Conservation (phyloP, 2,797 vertebrate genomes). For the Macrochelys suwanniensis region DNA sequence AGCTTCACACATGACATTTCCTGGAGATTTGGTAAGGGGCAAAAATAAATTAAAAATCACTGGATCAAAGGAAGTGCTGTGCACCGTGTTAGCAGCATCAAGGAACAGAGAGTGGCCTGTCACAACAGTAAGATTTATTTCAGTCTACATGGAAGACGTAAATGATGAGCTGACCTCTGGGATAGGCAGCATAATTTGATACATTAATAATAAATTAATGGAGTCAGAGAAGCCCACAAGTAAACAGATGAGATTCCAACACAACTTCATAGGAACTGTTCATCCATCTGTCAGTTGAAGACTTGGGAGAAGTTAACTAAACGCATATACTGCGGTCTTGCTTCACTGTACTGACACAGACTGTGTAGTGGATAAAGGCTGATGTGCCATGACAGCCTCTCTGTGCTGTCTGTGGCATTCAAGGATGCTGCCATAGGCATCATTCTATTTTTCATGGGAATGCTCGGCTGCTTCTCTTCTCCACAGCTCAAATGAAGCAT, state of each 20-base stretch:
- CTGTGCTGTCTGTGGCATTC: not conserved
- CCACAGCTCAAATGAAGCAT: not conserved
- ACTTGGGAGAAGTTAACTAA: slow-evolving; percentile 16
- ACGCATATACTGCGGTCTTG: not conserved
- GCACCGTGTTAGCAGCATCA: slow-evolving; percentile 37
- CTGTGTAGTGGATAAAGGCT: not conserved
- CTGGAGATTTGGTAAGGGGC: slow-evolving; percentile 61
- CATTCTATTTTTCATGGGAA: slow-evolving; percentile 1
- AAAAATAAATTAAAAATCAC: slow-evolving; percentile 77
- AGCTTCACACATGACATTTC: slow-evolving; percentile 66
- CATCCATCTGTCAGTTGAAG: slow-evolving; percentile 19
- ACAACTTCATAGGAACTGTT: slow-evolving; percentile 23
- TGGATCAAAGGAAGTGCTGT: slow-evolving; percentile 68
- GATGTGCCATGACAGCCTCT: not conserved
- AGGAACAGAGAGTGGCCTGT: slow-evolving; percentile 42
- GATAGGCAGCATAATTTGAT: slow-evolving; percentile 44
- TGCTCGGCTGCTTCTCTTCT: slow-evolving; percentile 2
- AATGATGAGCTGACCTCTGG: slow-evolving; percentile 55
- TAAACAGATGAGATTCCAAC: slow-evolving; percentile 45
- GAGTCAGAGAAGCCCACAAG: slow-evolving; percentile 36
- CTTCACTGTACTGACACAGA: not conserved
- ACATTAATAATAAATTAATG: slow-evolving; percentile 63
- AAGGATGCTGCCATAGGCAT: slow-evolving; percentile 18
- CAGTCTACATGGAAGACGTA: slow-evolving; percentile 43
- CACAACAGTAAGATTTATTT: slow-evolving; percentile 63